These are phyloP conservation scores for Bambusicola thoracicus DNA, from an alignment of 2,113 vertebrate genomes.

Conservation along the genomic window DNA sequence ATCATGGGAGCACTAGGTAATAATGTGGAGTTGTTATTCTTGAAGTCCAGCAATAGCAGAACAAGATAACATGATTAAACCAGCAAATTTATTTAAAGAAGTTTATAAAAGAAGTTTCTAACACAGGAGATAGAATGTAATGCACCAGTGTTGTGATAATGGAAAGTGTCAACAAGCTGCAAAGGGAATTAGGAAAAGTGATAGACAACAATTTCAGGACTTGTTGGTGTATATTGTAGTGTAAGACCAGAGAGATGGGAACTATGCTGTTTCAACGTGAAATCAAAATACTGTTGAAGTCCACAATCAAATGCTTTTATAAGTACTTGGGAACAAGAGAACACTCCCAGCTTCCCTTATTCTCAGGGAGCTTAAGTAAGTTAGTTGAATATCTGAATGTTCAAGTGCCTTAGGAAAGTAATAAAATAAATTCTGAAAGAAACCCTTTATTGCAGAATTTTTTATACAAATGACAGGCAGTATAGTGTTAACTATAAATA, in stretches of 20 bases:
- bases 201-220: neutral
- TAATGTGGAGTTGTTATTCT: neutral
- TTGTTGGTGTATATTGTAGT: neutral
- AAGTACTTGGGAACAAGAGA: neutral
- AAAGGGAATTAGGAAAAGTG: neutral
- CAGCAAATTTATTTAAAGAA: neutral
- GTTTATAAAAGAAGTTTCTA: neutral
- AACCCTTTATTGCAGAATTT: neutral
- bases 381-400: neutral
- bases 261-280: neutral
- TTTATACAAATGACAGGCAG: slow-evolving; percentile 30
- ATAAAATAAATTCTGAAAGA: slow-evolving; percentile 17
- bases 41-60: neutral
- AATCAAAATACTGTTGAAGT: neutral
- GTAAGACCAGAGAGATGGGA: neutral
- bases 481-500: slow-evolving; percentile 53
- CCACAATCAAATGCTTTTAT: neutral
- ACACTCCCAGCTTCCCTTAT: neutral
- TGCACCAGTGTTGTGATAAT: neutral
- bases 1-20: neutral
- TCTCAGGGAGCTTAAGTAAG: neutral
- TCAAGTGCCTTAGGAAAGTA: slow-evolving; percentile 7
- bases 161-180: neutral
- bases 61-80: neutral
- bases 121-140: slow-evolving; percentile 2